These are phyloP conservation scores for Phenganax marumi DNA, from an alignment of 92 coral and sea anemone genomes.

Conservation along the genomic window DNA sequence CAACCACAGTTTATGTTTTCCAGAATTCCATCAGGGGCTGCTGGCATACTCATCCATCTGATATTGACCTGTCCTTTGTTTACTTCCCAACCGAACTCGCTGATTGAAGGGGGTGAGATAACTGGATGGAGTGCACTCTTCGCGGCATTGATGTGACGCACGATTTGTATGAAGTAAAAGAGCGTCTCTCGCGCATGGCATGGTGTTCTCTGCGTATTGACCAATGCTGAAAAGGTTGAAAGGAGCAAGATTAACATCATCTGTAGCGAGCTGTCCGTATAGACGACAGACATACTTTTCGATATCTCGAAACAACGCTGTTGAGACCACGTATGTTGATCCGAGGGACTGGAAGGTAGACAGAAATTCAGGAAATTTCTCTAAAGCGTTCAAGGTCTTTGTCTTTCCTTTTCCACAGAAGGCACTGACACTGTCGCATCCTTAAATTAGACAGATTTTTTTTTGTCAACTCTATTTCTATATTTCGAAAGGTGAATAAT, in stretches of 20 bases:
- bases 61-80: not conserved
- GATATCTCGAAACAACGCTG: not conserved
- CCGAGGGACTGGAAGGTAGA: not conserved
- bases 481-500: not conserved
- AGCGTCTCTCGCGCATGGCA: not conserved
- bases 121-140: not conserved
- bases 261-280: not conserved
- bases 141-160: not conserved
- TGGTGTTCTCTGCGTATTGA: not conserved
- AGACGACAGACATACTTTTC: slow-evolving; percentile 15
- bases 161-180: not conserved
- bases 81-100: not conserved
- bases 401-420: not conserved
- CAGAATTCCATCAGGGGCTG: not conserved
- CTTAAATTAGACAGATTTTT: not conserved
- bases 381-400: not conserved
- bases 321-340: not conserved
- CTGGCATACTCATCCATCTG: not conserved
- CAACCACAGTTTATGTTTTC: not conserved
- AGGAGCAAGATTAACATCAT: not conserved
- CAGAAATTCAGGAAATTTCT: not conserved
- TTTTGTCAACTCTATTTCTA: not conserved
- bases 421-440: slow-evolving; percentile 5
- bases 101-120: not conserved
- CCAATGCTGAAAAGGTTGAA: not conserved